Evolutionary conservation across 92 coral and sea anemone genomes (phyloP).

Genomic region (Epizoanthus ramosus): DNA sequence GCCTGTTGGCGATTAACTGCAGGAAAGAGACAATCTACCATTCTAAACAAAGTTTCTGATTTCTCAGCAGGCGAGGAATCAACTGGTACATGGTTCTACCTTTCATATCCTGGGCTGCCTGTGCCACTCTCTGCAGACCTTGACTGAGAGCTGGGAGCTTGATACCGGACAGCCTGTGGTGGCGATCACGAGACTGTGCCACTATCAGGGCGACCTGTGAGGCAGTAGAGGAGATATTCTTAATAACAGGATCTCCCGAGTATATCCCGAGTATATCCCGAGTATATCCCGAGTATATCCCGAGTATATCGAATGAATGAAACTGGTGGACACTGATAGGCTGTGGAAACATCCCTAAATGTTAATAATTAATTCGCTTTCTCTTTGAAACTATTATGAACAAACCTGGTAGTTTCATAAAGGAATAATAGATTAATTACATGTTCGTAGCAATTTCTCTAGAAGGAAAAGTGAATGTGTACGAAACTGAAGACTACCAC

Average conservation of each 20-base stretch:
- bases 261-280: too few species aligned
- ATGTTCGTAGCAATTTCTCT: too few species aligned
- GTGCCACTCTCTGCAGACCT: conserved; percentile 75
- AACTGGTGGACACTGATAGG: neutral
- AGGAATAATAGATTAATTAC: too few species aligned
- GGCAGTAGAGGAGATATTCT: neutral
- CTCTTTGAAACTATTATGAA: too few species aligned
- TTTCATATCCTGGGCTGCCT: conserved; percentile 78
- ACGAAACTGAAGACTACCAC: too few species aligned
- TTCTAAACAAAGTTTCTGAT: neutral
- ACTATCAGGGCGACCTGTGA: conserved; percentile 79
- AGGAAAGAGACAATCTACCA: too few species aligned
- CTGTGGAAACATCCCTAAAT: neutral
- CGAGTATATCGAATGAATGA: neutral
- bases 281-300: too few species aligned
- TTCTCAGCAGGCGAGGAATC: neutral
- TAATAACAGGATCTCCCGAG: too few species aligned
- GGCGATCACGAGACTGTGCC: conserved; percentile 91
- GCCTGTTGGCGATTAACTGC: too few species aligned
- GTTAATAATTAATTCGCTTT: neutral
- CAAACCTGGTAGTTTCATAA: too few species aligned
- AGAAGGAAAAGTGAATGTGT: too few species aligned
- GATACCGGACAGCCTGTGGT: conserved; percentile 77
- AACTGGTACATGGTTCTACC: conserved; percentile 46
- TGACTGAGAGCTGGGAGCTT: conserved; percentile 75